Evolutionary conservation across 2,888 invertebrate genomes (phyloP), one percentile per base, ranked within the genome.

Genomic region (Drosophila paranaensis): DNA sequence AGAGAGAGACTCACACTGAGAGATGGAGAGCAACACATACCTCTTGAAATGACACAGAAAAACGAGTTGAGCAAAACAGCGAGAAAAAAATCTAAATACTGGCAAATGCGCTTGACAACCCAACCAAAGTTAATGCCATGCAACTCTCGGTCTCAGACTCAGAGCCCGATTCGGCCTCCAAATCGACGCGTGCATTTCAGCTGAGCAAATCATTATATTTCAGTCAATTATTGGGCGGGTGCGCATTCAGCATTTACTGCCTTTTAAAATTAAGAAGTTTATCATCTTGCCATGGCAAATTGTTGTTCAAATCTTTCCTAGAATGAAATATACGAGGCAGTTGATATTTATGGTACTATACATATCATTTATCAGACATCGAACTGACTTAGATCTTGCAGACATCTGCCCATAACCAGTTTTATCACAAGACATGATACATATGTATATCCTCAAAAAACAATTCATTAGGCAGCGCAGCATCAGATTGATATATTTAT

Each of bases 31-130:
- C 42, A 30, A 40, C 42, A 35, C 16, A 46, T 50, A 50, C 54
- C 68, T 69, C 64, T 51, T 11, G 65, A 62, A 74, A 51, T 82
- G 86, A 79, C 85, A 89, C 85, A 87, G 76, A 87, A 84, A 86
- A 84, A 58, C 89, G 65, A 76, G 76, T 76, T 65, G 55, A 61
- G 48, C 30, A 11, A 57, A 50, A 64, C 20, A 13, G 37, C 46
- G 20, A 20, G 20, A 20, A 20, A 37, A 43, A 57, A 42, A 63
- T 71, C 58, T 45, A 71, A 74, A 66, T 64, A 63, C 56, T 61
- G 42, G 58, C 53, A 60, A 60, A 70, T 71, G 58, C 76, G 88
- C 78, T 83, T 87, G 85, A 45, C 89, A 81, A 87, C 83, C 68
- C 16, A 40, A 39, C 35, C 43, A 60, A 51, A 51, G 50, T 39